Base-by-base conservation (phyloP, 2,797 vertebrate species). In the Chaetodon trifasciatus region DNA sequence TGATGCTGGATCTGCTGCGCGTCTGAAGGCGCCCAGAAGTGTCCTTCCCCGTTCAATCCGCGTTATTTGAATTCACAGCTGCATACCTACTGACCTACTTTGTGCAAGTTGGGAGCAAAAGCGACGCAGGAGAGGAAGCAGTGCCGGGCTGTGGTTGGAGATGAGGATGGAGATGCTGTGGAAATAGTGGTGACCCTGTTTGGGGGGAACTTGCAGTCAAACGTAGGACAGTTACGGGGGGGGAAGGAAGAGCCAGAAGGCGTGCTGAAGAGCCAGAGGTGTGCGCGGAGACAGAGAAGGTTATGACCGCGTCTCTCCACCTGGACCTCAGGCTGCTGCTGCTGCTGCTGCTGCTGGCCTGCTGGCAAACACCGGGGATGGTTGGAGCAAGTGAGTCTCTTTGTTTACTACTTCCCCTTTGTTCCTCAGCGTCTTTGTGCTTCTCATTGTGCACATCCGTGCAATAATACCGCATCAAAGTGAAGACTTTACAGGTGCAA, bases 261-360 rank as follows among this genome's bases (percentile, higher is more conserved):
- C 19, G 78, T 24, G 57, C 63, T n/a, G 82, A 84, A 60, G 81
- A 89, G 60, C 74, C 49, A 53, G 60, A 76, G 74, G 63, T 55
- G 73, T 52, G 57, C 58, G 55, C 40, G 52, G 52, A 71, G 32
- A 85, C 58, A 13, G 76, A 64, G 60, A 46, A 79, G 85, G 89
- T 70, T 24, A 87, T 92, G 91, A 79, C 77, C 85, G 88, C 81
- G 47, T 83, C 67, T 61, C 65, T 16, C 17, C 84, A 87, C 74
- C 71, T 73, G 82, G 75, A 92, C 65, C 69, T 42, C 50, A 74
- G 88, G 85, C 84, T 91, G 86, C 73, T 88, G 85, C 77, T 90
- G 80, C 70, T 88, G 85, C 76, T 90, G 79, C 64, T 86, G 74
- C 76, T 89, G 77, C 81, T 91, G 82, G 84, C 86, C 90, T 91